Percentiles rank a stretch among this genome's conserved stretches.
These are phyloP conservation scores for Zapornia atra DNA, from an alignment of 2,113 vertebrate species.

Conservation along the genomic window DNA sequence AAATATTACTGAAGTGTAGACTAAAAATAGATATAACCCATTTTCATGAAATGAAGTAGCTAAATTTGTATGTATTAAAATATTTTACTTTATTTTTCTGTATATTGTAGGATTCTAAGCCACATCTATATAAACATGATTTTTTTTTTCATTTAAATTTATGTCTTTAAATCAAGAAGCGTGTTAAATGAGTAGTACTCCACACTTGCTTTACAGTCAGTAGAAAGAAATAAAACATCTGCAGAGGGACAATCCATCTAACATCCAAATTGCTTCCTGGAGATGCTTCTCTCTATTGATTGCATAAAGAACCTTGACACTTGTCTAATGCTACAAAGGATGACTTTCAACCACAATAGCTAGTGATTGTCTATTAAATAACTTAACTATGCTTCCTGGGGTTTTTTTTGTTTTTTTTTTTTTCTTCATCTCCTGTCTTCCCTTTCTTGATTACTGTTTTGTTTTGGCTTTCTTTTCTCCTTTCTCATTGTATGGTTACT, in stretches of 20 bases:
- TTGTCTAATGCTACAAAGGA: neutral
- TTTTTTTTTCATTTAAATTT: neutral
- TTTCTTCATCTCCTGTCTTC: neutral
- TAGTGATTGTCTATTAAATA: neutral
- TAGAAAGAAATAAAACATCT: neutral
- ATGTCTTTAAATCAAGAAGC: neutral
- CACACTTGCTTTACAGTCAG: neutral
- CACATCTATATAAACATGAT: neutral
- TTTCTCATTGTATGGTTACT: neutral
- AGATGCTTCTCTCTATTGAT: neutral
- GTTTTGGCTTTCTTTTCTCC: neutral
- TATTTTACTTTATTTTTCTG: neutral
- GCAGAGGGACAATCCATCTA: neutral
- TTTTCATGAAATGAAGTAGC: neutral
- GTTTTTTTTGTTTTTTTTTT: neutral
- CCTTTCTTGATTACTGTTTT: neutral
- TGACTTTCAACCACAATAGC: neutral
- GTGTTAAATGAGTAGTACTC: neutral
- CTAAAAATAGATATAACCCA: neutral
- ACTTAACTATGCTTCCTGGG: neutral
- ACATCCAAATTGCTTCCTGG: neutral
- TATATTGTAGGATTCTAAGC: neutral
- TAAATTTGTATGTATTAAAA: neutral
- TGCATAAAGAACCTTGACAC: neutral
- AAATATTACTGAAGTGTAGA: neutral